These are phyloP conservation scores for Lophochroa leadbeateri DNA, from an alignment of 2,113 vertebrate genomes.

Conservation along the genomic window DNA sequence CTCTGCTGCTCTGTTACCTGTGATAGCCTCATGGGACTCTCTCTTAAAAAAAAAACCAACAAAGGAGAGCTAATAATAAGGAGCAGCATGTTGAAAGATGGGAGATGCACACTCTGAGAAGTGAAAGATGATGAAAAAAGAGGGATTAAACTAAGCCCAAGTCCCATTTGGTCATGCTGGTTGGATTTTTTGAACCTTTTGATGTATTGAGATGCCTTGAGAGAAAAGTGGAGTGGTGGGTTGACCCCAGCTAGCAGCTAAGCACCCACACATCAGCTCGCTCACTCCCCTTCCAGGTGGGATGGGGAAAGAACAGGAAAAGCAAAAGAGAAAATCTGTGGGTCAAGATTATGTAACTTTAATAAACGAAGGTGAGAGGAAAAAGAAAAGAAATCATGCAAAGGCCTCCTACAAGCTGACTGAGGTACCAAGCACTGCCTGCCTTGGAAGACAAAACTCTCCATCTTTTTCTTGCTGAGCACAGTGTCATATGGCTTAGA, in stretches of 20 bases:
- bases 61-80: not conserved
- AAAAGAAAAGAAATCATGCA: not conserved
- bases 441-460: not conserved
- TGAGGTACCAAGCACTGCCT: not conserved
- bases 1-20: not conserved
- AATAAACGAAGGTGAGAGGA: not conserved
- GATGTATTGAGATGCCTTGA: not conserved
- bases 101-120: not conserved
- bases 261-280: fast-evolving
- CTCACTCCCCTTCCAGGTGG: not conserved
- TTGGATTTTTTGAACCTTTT: not conserved
- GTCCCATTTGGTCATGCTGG: not conserved
- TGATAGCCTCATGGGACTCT: not conserved
- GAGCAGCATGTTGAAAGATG: not conserved
- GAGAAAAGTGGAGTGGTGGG: not conserved
- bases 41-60: not conserved
- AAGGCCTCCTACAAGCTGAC: not conserved
- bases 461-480: not conserved
- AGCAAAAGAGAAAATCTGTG: not conserved
- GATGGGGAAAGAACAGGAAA: not conserved
- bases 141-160: not conserved
- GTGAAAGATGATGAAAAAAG: not conserved
- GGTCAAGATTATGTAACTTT: not conserved
- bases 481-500: not conserved
- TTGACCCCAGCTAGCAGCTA: not conserved